Percentiles rank a stretch among this genome's conserved stretches.
These are phyloP conservation scores for Carcinoscorpius rotundicauda DNA, from an alignment of 1,140 invertebrate genomes.

Conservation along the genomic window DNA sequence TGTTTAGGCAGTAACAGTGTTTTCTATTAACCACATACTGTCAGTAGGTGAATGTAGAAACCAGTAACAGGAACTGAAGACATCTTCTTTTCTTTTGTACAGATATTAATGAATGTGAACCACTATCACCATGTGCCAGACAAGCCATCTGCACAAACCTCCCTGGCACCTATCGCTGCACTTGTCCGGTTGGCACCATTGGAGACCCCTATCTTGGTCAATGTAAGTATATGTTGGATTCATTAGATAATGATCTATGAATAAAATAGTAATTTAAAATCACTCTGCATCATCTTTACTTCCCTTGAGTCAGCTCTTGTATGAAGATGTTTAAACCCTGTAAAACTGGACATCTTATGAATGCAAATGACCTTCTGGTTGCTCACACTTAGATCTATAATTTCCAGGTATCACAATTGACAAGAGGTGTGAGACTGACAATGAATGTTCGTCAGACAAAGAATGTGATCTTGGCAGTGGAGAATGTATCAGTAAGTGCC, in stretches of 20 bases:
- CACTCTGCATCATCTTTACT: too few species aligned
- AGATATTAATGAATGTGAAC: conserved; percentile 55
- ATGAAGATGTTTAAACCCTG: too few species aligned
- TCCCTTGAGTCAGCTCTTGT: too few species aligned
- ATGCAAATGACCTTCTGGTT: too few species aligned
- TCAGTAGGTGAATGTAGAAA: too few species aligned
- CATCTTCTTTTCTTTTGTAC: background rate
- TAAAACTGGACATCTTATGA: too few species aligned
- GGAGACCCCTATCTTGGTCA: conserved; percentile 64
- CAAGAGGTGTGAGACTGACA: conserved; percentile 57
- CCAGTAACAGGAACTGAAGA: too few species aligned
- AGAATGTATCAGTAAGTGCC: conserved; percentile 25
- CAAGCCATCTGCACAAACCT: conserved; percentile 69
- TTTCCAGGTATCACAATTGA: conserved; percentile 43
- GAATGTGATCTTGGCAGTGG: conserved; percentile 46
- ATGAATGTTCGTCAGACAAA: conserved; percentile 61
- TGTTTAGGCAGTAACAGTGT: too few species aligned
- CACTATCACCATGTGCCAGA: conserved; percentile 58
- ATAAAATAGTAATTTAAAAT: too few species aligned
- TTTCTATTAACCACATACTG: too few species aligned
- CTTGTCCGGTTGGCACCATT: conserved; percentile 57
- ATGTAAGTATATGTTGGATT: conserved; percentile 24
- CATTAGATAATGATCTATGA: background rate
- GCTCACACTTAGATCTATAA: conserved; percentile 7
- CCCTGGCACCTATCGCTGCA: conserved; percentile 63